Evolutionary conservation across 1,140 invertebrate species (phyloP), one percentile per base, ranked within the genome.

Genomic region (Bilobella aurantiaca): DNA sequence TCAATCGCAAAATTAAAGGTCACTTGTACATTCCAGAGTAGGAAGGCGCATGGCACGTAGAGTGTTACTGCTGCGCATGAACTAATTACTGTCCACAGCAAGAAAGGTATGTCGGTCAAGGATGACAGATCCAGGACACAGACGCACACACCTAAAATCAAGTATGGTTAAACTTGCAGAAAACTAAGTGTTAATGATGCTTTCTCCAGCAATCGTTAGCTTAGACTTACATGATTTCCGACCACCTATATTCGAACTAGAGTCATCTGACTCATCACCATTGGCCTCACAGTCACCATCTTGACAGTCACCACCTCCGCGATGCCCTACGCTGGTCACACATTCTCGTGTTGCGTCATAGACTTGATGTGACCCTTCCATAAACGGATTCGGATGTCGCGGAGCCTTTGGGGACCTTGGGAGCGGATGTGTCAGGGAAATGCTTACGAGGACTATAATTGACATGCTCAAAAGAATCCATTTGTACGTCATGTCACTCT

Each of bases 41-140:
- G 29, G 23, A 67, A 65, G n/a, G 67, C 21, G 60, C 67, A 70
- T 2, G 69, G 65, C 1, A 70, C 53, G 23, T 34, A 47, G 29
- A 67, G 37, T 3, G 58, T 42, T 18, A 67, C 32, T 37, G 60
- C 32, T n/a, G 34, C 63, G 12, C 66, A 42, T 28, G 53, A 56
- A 16, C 37, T 42, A 3, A 67, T 18, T 3, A 29, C 1, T 3
- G 58, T 63, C 69, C 69, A 70, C 3, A 70, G 32, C 1, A 67
- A 18, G 53, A 70, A 70, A 14, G 65, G 58, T 23, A 21, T 34
- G 58, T 70, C 69, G 23, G 29, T 23, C 62, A 29, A 63, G 0
- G 66, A n/a, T 14, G 65, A 53, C 12, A 67, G 2, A 28, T 70
- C 69, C 23, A 53, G 63, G 18, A 70, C 64, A 25, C 62, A 67